These are phyloP conservation scores for Hydrotaea cyrtoneurina DNA, from an alignment of 2,888 invertebrate genomes.

Conservation along the genomic window DNA sequence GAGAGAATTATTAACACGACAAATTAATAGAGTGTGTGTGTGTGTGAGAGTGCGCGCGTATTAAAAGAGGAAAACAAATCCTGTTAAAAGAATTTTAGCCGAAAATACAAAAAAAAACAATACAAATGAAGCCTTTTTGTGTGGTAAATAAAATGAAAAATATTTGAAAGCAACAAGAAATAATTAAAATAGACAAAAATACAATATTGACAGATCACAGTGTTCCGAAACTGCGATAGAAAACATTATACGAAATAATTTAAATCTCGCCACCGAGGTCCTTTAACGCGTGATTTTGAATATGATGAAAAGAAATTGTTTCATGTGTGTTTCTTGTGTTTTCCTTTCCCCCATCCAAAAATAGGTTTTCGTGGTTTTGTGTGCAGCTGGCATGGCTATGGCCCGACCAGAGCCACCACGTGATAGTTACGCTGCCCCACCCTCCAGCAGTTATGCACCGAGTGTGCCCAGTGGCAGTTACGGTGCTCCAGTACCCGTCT, in stretches of 20 bases:
- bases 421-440: constrained; percentile 76
- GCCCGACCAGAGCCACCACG: constrained; percentile 80
- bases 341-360: constrained; percentile 48
- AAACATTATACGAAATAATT: constrained; percentile 11
- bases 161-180: constrained; percentile 18
- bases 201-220: constrained; percentile 8
- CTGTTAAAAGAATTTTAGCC: constrained; percentile 49
- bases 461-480: constrained; percentile 81
- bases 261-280: constrained; percentile 20
- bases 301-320: neutral
- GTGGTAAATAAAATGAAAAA: constrained; percentile 73
- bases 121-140: constrained; percentile 79
- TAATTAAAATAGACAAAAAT: neutral
- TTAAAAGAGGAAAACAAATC: constrained; percentile 27
- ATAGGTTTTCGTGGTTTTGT: constrained; percentile 77
- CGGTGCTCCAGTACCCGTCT: constrained; percentile 84
- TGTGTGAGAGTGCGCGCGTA: constrained; percentile 7
- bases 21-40: constrained; percentile 26
- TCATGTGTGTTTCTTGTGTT: constrained; percentile 45
- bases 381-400: constrained; percentile 74
- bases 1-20: neutral
- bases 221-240: neutral
- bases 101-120: constrained; percentile 66
- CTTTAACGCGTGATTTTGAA: neutral
- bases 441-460: constrained; percentile 79